phyloP scores from a whole-genome alignment of 2,797 vertebrate genomes.

The Trachurus trachurus region DNA sequence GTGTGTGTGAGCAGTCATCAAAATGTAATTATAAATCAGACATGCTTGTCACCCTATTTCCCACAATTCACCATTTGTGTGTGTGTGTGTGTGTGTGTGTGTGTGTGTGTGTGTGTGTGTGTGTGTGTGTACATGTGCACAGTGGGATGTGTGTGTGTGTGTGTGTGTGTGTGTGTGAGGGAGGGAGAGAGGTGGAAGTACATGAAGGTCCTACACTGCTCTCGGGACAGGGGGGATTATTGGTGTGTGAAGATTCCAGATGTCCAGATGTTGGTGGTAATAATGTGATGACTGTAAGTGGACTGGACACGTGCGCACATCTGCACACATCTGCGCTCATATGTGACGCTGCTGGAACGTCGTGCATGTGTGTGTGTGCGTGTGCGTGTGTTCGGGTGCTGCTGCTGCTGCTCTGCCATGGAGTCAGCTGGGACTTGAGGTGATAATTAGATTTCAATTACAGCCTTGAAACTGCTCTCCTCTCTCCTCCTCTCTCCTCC shows the following conservation, averaged over 20 bases:
- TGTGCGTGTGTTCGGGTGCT: constrained; percentile 7
- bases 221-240: constrained; percentile 74
- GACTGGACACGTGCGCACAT: constrained; percentile 62
- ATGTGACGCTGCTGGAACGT: constrained; percentile 23
- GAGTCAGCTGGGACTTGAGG: constrained; percentile 80
- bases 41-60: constrained; percentile 36
- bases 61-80: constrained; percentile 13
- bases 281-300: constrained; percentile 66
- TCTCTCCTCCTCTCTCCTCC: constrained; percentile 25
- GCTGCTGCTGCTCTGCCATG: constrained; percentile 29
- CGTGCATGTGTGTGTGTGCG: constrained; percentile 10
- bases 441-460: constrained; percentile 89
- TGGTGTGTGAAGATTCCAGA: constrained; percentile 76
- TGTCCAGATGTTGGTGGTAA: constrained; percentile 80
- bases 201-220: constrained; percentile 66
- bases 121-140: constrained; percentile 6
- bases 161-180: not conserved
- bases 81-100: constrained; percentile 11
- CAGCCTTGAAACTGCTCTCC: constrained; percentile 73
- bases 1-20: constrained; percentile 33
- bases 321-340: constrained; percentile 41
- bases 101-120: not conserved
- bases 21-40: constrained; percentile 55
- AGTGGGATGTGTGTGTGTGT: not conserved
- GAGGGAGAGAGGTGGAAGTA: constrained; percentile 34